Evolutionary conservation across 2,113 vertebrate genomes (phyloP), one percentile per base, ranked within the genome.

Genomic region (Notiomystis cincta): DNA sequence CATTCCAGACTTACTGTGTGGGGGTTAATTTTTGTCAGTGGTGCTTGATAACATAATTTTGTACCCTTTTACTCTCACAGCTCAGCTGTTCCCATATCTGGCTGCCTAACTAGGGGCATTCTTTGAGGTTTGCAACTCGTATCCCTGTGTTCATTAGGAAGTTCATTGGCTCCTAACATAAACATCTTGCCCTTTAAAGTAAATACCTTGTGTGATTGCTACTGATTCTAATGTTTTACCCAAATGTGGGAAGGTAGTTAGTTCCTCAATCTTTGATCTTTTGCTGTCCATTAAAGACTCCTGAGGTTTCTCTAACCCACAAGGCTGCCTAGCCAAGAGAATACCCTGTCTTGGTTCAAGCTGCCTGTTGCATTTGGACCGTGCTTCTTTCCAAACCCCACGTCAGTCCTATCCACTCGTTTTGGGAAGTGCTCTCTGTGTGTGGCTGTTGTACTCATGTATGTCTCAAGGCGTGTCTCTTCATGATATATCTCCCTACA

Each of bases 131-230:
- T 45, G 2, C 47, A 47, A 11, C 9, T 82, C 19, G 11, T 17
- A 17, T 40, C 25, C 13, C 3, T 0, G 0, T 44, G 7, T 65
- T 93, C 33, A 25, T 48, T 54, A 42, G 8, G 0, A 31, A 82
- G 31, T 66, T 85, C 22, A 37, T 48, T 69, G 65, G 15, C 60
- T 11, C 5, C 2, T 33, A 50, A 10, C 33, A 19, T 28, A 33
- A 80, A 60, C 21, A 76, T 11, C 8, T 53, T 67, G 16, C 1
- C n/a, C 31, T 54, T 85, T 31, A 21, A 42, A 48, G 40, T 35
- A 67, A 81, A 19, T 65, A 19, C 21, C 82, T 40, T 4, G 11
- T 62, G 58, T 58, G n/a, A 33, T 60, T n/a, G 7, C 35, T 64
- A 5, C 40, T 45, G 31, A 60, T 80, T 54, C 56, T 40, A 23